Base-by-base conservation (phyloP, 2,113 vertebrate genomes). In the Fregata magnificens region DNA sequence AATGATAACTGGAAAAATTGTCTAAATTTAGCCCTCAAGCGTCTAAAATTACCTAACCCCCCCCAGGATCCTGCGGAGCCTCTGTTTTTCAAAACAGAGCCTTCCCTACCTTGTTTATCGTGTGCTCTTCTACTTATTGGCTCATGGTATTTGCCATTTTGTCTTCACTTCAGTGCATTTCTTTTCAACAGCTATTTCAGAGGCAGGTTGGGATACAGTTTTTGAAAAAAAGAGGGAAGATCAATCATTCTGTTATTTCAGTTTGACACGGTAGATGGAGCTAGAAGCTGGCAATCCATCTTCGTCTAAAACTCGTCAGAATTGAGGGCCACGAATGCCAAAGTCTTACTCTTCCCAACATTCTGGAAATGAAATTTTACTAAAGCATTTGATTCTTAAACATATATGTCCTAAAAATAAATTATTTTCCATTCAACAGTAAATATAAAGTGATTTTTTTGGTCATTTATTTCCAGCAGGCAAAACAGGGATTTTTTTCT, bases 201-300 rank as follows among this genome's bases (percentile, higher is more conserved):
- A 28, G 36, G 19, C 5, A 44, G 18, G 4, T 16, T 38, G 34
- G 29, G 18, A 47, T 11, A 49, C 7, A 4, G 5, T 6, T 22
- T 59, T 47, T 21, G 5, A 14, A 25, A 20, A 17, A 21, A 12
- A 24, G 12, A 29, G 38, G 9, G 8, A 50, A 77, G 14, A 19
- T 82, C 42, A 3, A 15, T 19, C 47, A 42, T 73, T 20, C 63
- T 93, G 86, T 89, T 55, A 65, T 89, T 92, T 78, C 70, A 17
- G 15, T 40, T 63, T 26, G 62, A 56, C 42, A 73, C 95, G 52
- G 89, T 9, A 97, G 97, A 71, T 91, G 96, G 94, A 88, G 91
- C 89, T 32, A 74, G 52, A 79, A 82, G 49, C 62, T n/a, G 3
- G 36, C 45, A 36, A 45, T 45, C 58, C 17, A 2, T 42, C 32